These are phyloP conservation scores for Himalopsyche japonica DNA, from an alignment of 2,888 invertebrate species.

Conservation along the genomic window DNA sequence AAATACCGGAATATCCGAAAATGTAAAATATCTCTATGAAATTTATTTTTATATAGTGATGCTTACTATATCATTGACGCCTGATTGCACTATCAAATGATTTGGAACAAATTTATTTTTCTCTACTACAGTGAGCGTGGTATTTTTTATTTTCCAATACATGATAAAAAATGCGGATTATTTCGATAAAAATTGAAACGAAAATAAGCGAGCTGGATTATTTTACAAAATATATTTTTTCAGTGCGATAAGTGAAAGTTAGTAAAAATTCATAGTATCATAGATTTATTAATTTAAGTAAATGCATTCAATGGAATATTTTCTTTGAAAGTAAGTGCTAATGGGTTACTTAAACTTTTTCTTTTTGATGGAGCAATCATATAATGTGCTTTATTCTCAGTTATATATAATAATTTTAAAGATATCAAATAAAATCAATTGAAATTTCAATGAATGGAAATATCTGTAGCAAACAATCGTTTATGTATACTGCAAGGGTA, in stretches of 20 bases:
- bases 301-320: no score
- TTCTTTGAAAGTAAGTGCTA: no score
- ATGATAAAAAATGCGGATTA: background rate
- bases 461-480: no score
- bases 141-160: background rate
- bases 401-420: no score
- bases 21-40: background rate
- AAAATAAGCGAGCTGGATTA: background rate
- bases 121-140: background rate
- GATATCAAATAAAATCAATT: no score
- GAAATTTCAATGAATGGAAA: no score
- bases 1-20: background rate
- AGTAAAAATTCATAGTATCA: no score
- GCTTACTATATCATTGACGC: background rate
- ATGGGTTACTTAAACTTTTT: no score
- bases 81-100: background rate
- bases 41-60: background rate
- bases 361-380: no score
- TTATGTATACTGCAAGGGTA: no score
- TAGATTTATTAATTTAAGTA: no score
- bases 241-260: background rate
- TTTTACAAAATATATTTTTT: background rate
- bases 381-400: no score
- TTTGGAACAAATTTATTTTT: constrained; percentile 1
- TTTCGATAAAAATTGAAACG: background rate